Conservation (phyloP, 2,888 invertebrate species). For the Limenitis camilla region DNA sequence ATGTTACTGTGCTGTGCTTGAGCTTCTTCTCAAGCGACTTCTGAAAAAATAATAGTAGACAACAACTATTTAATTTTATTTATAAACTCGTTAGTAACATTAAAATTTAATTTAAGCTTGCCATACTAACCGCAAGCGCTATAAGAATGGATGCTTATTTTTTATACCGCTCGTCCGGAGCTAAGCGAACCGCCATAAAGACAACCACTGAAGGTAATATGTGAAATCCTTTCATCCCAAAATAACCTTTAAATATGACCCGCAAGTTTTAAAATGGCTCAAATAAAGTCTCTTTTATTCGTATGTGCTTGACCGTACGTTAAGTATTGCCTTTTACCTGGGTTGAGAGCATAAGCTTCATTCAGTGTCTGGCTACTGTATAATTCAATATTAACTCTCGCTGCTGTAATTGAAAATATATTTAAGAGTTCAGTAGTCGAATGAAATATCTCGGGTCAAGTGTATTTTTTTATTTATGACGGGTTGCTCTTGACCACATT, state of each 20-base stretch:
- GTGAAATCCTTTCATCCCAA: constrained; percentile 1
- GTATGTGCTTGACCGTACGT: constrained; percentile 30
- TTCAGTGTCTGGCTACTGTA: constrained; percentile 18
- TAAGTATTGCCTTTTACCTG: constrained; percentile 40
- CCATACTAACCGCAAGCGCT: constrained; percentile 18
- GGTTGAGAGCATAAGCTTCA: constrained; percentile 25
- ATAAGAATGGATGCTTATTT: constrained; percentile 29
- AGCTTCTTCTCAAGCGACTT: too few relatives aligned
- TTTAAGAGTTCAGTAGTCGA: not conserved
- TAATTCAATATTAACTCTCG: constrained; percentile 23
- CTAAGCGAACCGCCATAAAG: constrained; percentile 26
- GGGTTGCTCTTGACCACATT: not conserved
- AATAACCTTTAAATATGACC: not conserved
- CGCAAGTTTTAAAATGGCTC: constrained; percentile 19
- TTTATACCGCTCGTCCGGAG: constrained; percentile 24
- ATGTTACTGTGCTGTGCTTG: too few relatives aligned
- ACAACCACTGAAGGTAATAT: constrained; percentile 21
- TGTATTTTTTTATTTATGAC: not conserved
- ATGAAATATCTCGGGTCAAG: not conserved
- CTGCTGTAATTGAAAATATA: constrained; percentile 5
- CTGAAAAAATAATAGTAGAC: too few relatives aligned
- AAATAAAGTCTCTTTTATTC: constrained; percentile 22
- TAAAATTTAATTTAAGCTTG: constrained; percentile 23
- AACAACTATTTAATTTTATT: not conserved
- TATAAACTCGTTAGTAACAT: constrained; percentile 13